Percentiles rank a stretch among this genome's conserved stretches.
Conservation (phyloP, 2,888 invertebrate species). For the Oligia strigilis region DNA sequence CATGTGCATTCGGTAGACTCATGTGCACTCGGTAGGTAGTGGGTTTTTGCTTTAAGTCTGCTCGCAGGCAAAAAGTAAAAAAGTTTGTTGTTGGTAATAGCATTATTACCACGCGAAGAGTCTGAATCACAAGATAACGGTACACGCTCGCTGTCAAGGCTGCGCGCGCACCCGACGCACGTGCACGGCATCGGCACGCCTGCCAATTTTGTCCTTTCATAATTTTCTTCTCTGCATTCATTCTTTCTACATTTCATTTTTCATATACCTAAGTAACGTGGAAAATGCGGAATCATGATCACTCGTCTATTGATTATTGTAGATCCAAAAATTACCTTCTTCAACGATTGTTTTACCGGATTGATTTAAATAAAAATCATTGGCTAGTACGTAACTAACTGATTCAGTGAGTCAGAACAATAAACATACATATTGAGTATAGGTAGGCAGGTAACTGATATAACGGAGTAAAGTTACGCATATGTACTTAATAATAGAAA, state of each 20-base stretch:
- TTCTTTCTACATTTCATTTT: neutral
- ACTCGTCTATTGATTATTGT: neutral
- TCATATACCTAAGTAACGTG: neutral
- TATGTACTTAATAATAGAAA: neutral
- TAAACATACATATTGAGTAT: neutral
- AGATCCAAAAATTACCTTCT: neutral
- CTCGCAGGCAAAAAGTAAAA: constrained; percentile 6
- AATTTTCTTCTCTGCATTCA: neutral
- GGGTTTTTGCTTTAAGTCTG: constrained; percentile 45
- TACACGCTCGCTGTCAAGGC: constrained; percentile 35
- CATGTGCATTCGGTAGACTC: neutral
- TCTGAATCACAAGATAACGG: constrained; percentile 62
- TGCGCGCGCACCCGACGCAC: neutral
- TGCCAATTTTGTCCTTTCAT: neutral
- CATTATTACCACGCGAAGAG: constrained; percentile 44
- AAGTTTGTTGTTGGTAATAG: constrained; percentile 30
- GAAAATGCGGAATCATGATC: neutral
- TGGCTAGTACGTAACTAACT: neutral
- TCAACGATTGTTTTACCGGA: neutral
- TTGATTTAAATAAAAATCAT: neutral
- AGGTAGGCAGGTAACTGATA: neutral
- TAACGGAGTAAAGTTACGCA: neutral
- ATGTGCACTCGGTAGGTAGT: neutral
- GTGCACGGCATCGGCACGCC: neutral
- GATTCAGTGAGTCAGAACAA: neutral